Conservation (phyloP, 1,140 invertebrate species). For the Drosophila pandora region DNA sequence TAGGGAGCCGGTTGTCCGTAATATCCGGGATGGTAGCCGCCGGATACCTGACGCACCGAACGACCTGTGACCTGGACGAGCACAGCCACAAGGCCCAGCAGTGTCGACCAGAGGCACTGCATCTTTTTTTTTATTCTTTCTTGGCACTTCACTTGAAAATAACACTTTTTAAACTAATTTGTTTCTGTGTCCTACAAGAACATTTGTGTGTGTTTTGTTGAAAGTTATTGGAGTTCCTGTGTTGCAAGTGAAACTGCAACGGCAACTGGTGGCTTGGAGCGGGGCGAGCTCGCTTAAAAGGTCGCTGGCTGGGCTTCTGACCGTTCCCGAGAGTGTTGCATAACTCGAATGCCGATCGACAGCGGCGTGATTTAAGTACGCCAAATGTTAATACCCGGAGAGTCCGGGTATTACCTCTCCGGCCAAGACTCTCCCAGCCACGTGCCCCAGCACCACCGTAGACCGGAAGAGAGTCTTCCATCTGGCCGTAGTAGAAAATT, state of each 20-base stretch:
- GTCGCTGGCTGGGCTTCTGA: conserved; percentile 34
- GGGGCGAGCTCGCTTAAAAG: conserved; percentile 61
- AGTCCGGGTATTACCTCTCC: conserved; percentile 2
- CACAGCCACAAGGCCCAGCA: conserved; percentile 33
- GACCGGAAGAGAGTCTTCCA: conserved; percentile 55
- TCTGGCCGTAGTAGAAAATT: conserved; percentile 21
- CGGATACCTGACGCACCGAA: conserved; percentile 43
- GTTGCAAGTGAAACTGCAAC: conserved; percentile 18
- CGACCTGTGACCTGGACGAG: conserved; percentile 34
- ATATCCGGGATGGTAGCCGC: conserved; percentile 27
- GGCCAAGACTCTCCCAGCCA: conserved; percentile 15
- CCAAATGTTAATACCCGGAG: background rate
- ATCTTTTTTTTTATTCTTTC: conserved; percentile 13
- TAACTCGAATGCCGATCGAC: conserved; percentile 58
- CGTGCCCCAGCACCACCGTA: conserved; percentile 16
- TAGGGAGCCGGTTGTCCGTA: conserved; percentile 24
- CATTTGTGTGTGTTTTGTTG: conserved; percentile 14
- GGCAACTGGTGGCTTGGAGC: conserved; percentile 41
- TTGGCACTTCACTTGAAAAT: conserved; percentile 15
- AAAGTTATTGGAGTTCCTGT: background rate
- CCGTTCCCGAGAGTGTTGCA: conserved; percentile 63
- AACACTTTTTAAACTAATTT: background rate
- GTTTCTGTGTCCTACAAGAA: background rate
- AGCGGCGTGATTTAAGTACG: conserved; percentile 57
- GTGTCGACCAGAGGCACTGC: conserved; percentile 54